Base-by-base conservation (phyloP, 2,113 vertebrate species). In the Brienomyrus brachyistius region DNA sequence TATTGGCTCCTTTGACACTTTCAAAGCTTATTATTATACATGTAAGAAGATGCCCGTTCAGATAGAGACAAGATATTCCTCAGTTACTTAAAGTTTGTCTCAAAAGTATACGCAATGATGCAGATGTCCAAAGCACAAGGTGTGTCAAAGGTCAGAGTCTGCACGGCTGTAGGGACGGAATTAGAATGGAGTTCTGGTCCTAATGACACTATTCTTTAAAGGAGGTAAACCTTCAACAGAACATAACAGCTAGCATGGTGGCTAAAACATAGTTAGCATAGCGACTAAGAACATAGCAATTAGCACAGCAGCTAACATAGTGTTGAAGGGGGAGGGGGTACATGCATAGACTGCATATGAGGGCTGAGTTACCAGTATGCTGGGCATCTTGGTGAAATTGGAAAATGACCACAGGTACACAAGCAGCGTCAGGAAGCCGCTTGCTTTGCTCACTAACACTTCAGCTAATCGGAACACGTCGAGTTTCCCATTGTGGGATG, bases 1-100 rank as follows among this genome's bases (percentile, higher is more conserved):
- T 91, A 91, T 94, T 94, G 93, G 92, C 89, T 92, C 94, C 94
- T 94, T 95, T 95, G 94, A 94, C 93, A 93, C 92, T 92, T 93
- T 94, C 94, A 92, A 89, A 91, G 92, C 94, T 95, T 77, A 91
- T 84, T 70, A 11, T 40, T 13, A 77, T 77, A 43, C 15, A 19
- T 77, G 15, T 40, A 77, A 40, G 27, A 35, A 84, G 23, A 84
- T 56, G 31, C 13, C n/a, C 45, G 17, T 89, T 48, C n/a, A 89
- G 21, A 80, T 80, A 21, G 17, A 89, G 35, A 5, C 10, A 45
- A 48, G 48, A 89, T 10, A 27, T 51, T 35, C 3, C 51, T 7
- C 51, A 40, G 1, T 54, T 87, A 27, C 48, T 48, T 87, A 31
- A 50, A 10, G 35, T 40, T 13, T 40, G 13, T 54, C 85, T 56